These are phyloP conservation scores for Liparis tanakae DNA, from an alignment of 2,797 vertebrate genomes.

Conservation along the genomic window DNA sequence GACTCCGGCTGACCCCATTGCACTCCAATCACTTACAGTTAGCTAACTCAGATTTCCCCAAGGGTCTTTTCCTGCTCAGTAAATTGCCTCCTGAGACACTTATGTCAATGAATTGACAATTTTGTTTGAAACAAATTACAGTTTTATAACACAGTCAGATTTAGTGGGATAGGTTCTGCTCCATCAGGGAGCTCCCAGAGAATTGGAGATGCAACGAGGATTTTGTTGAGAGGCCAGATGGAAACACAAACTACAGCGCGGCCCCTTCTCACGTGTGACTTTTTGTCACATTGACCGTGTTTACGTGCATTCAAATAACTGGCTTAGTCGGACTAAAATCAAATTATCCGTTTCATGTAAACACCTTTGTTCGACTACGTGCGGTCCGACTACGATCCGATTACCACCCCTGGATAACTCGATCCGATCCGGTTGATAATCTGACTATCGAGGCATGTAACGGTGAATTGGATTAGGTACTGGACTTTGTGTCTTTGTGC, in stretches of 20 bases:
- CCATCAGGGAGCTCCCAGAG: background rate
- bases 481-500: too few species aligned
- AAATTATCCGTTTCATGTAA: too few species aligned
- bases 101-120: background rate
- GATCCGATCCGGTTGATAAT: too few species aligned
- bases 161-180: background rate
- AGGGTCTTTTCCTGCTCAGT: background rate
- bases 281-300: too few species aligned
- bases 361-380: too few species aligned
- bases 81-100: background rate
- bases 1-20: background rate
- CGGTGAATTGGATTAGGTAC: too few species aligned
- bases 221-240: background rate
- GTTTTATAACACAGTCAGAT: background rate
- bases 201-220: background rate
- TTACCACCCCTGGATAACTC: too few species aligned
- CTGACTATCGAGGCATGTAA: too few species aligned
- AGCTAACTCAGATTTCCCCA: background rate
- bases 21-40: background rate
- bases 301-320: too few species aligned
- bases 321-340: too few species aligned
- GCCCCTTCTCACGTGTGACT: background rate
- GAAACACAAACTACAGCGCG: background rate
- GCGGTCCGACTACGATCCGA: too few species aligned
- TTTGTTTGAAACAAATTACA: background rate